phyloP scores from a whole-genome alignment of 2,888 invertebrate genomes.

The Drosophila austrosaltans region DNA sequence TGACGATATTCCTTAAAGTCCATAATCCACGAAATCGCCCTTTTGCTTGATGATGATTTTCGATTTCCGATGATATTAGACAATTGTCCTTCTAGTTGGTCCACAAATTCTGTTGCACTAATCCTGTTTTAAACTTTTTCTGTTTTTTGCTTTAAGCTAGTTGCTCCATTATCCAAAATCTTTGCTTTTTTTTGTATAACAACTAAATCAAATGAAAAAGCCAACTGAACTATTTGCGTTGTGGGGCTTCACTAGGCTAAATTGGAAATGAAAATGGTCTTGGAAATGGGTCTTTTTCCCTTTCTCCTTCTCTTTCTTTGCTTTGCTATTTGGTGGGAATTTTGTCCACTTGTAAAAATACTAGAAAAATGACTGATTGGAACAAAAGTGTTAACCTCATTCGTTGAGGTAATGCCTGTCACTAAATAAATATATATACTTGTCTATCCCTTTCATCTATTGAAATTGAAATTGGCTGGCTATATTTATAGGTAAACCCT shows the following conservation, averaged over 20 bases:
- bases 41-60: background rate
- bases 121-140: background rate
- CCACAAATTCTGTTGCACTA: background rate
- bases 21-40: constrained; percentile 77
- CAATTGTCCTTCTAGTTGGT: background rate
- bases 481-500: constrained; percentile 1
- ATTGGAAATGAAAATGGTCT: constrained; percentile 64
- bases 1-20: constrained; percentile 85
- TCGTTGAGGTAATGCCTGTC: background rate
- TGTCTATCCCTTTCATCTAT: constrained; percentile 30
- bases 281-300: background rate
- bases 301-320: background rate
- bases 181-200: too few relatives aligned
- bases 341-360: constrained; percentile 67
- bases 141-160: background rate
- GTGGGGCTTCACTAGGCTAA: constrained; percentile 62
- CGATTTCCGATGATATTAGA: constrained; percentile 27
- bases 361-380: constrained; percentile 11
- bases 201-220: constrained; percentile 21
- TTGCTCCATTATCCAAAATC: constrained; percentile 43
- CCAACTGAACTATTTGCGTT: constrained; percentile 58
- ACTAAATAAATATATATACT: constrained; percentile 21
- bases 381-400: constrained; percentile 17
- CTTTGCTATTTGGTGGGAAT: constrained; percentile 44
- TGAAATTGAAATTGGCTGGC: background rate